Conservation (phyloP, 1,140 invertebrate genomes). For the Ceratina australensis region DNA sequence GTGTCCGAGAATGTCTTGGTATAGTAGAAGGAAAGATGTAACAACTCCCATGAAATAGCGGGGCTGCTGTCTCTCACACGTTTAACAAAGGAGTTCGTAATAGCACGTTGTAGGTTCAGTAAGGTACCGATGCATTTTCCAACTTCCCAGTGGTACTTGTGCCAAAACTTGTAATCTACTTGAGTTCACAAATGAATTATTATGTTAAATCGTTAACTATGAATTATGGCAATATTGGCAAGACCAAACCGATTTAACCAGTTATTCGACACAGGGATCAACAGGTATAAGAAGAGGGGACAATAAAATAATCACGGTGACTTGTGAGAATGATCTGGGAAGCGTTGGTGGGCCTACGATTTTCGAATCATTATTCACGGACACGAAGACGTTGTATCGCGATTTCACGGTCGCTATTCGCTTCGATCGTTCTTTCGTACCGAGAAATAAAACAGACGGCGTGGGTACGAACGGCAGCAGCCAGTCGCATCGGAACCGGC, state of each 20-base stretch:
- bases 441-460: slow-evolving; percentile 39
- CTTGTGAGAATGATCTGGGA: slow-evolving; percentile 33
- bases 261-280: not conserved
- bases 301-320: not conserved
- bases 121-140: too few species aligned
- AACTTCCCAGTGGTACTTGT: too few species aligned
- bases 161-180: too few species aligned
- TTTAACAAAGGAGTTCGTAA: too few species aligned
- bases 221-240: too few species aligned
- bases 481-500: slow-evolving; percentile 49
- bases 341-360: not conserved
- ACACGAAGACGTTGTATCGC: slow-evolving; percentile 57
- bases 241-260: not conserved
- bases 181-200: too few species aligned
- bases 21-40: too few species aligned
- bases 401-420: slow-evolving; percentile 59
- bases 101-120: too few species aligned
- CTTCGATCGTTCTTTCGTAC: slow-evolving; percentile 48
- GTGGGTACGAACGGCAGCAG: slow-evolving; percentile 49
- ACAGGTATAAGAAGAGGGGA: not conserved
- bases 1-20: too few species aligned
- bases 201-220: too few species aligned
- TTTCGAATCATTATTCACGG: slow-evolving; percentile 56
- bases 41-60: too few species aligned
- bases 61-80: too few species aligned